Base-by-base conservation (phyloP, 2,113 vertebrate species). In the Crotalus viridis region DNA sequence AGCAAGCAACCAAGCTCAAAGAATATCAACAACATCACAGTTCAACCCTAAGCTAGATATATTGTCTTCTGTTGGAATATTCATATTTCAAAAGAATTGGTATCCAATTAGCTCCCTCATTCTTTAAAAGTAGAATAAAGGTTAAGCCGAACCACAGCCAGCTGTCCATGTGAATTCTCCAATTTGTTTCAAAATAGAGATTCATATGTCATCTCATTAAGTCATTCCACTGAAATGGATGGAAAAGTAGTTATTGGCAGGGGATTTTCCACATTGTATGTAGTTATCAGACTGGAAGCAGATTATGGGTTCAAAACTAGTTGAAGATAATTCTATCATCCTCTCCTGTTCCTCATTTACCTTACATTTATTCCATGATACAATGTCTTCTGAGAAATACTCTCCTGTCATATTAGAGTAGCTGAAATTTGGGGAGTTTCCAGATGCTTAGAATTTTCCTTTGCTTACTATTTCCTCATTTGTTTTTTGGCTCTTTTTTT, bases 381-480 rank as follows among this genome's bases (percentile, higher is more conserved):
- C 2, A 81, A 17, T 52, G 24, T 21, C 89, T 28, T 9, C n/a
- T 24, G 12, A 48, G 28, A 26, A 43, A 64, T 43, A 87, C 48
- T 92, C 89, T 56, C 90, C 90, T 87, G 12, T 89, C 85, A 74
- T 43, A 10, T 43, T 46, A 43, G 52, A 7, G 17, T 15, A 33
- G 17, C 33, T 21, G 33, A 74, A 33, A 54, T 88, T 81, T 55
- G 26, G 69, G 85, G 89, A 61, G 7, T 96, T 96, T 93, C 85
- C 94, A 93, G 59, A 92, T 89, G 48, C 88, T 94, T 94, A 93
- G 93, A 92, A 93, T 94, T 96, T 94, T 93, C 94, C 57, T 93
- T 92, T 39, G 91, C 93, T 81, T 94, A 91, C 91, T 94, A 93
- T 90, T 21, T 55, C 87, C 61, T 46, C n/a, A 33, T 33, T 88